Percentiles rank a stretch among this genome's conserved stretches.
Conservation (phyloP, 2,888 invertebrate species). For the Tipula unca region DNA sequence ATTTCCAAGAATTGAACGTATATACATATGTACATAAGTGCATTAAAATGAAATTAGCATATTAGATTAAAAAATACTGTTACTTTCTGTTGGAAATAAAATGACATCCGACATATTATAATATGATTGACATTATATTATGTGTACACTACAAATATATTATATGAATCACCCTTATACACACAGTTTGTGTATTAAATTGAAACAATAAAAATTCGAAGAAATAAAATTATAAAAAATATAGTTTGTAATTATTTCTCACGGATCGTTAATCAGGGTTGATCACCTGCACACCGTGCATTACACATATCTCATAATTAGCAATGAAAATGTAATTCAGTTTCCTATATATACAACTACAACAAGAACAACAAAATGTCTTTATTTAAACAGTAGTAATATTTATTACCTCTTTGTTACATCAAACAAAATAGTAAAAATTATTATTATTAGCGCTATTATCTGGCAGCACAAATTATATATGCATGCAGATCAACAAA, state of each 20-base stretch:
- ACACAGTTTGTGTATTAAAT: neutral
- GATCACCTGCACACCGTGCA: neutral
- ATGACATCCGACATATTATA: neutral
- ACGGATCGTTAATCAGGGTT: conserved; percentile 14
- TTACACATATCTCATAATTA: conserved; percentile 8
- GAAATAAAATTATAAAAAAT: neutral
- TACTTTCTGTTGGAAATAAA: neutral
- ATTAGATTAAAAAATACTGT: conserved; percentile 8
- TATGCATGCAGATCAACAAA: conserved; percentile 4
- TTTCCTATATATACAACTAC: neutral
- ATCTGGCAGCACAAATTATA: neutral
- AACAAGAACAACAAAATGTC: neutral
- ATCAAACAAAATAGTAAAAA: neutral
- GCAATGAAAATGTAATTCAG: neutral
- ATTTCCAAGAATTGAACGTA: neutral
- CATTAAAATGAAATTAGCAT: neutral
- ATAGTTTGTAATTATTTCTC: neutral
- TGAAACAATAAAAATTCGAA: neutral
- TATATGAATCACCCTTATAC: neutral
- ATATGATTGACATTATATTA: neutral
- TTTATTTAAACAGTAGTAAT: neutral
- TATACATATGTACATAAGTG: too few relatives aligned
- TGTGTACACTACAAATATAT: neutral
- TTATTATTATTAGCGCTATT: neutral
- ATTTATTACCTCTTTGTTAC: neutral